phyloP scores from a whole-genome alignment of 2,888 invertebrate genomes.

The Chromoteleia sp. region DNA sequence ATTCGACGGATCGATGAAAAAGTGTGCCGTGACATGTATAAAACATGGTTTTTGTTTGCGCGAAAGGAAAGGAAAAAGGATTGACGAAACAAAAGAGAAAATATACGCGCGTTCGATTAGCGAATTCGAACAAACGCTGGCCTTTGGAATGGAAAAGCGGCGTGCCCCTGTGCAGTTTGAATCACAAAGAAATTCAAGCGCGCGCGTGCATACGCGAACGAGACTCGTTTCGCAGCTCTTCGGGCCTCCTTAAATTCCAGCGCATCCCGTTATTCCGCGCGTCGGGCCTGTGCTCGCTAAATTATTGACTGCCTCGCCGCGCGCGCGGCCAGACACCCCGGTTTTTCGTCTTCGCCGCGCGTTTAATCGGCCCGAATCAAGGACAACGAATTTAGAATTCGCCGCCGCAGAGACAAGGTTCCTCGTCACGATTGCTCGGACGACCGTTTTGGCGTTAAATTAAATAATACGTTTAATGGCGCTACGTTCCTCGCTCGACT shows the following conservation, averaged over 20 bases:
- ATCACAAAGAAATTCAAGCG: constrained; percentile 47
- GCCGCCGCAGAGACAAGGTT: not conserved
- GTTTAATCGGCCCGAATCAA: constrained; percentile 10
- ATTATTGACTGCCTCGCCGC: constrained; percentile 38
- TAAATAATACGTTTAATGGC: not conserved
- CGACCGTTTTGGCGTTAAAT: not conserved
- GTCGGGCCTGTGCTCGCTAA: constrained; percentile 38
- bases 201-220: constrained; percentile 35
- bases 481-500: not conserved
- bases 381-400: constrained; percentile 14
- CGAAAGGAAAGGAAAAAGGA: no score
- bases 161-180: constrained; percentile 24
- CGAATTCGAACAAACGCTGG: constrained; percentile 7
- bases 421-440: not conserved
- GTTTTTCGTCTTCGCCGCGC: constrained; percentile 5
- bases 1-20: no score
- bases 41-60: no score
- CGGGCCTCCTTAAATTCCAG: constrained; percentile 57
- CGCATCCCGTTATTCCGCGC: constrained; percentile 55
- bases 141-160: constrained; percentile 28
- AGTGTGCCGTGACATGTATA: no score
- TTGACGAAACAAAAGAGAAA: no score
- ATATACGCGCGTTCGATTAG: constrained; percentile 5
- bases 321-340: constrained; percentile 16
- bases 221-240: constrained; percentile 44